Base-by-base conservation (phyloP, 1,140 invertebrate species). In the Camponotus pennsylvanicus region DNA sequence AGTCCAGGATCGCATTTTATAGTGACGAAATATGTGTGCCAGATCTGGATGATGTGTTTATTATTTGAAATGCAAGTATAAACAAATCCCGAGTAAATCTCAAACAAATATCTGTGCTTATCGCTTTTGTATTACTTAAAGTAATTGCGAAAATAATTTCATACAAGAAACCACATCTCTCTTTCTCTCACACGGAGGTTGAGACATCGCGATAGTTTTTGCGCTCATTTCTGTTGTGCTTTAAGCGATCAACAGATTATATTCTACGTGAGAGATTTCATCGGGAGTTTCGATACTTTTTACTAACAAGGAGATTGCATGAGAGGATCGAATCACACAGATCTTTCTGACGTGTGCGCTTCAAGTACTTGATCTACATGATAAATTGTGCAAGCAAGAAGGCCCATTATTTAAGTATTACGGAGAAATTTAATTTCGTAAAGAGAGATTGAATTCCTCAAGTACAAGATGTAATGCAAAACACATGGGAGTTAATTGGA, bases 341-440 rank as follows among this genome's bases (percentile, higher is more conserved):
- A 69, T 79, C 64, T 55, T 67, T 21, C 32, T 66, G 7, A 64
- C 63, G 45, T 55, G 45, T 64, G 45, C 69, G 18, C 77, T 40
- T 13, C 21, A 79, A 13, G 34, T 79, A 27, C 21, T 79, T 79
- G 67, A 79, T 67, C 80, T 40, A 42, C 34, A 27, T 73, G 32
- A 27, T 49, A 76, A 21, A 57, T 21, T 75, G 18, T 49, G 57
- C 71, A 77, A 49, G 15, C 18, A 37, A 84, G 32, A 49, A 64
- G 40, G 18, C 21, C 32, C 42, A 73, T 73, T 84, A 75, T 76
- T 64, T 73, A 84, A 76, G 80, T 75, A 55, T 73, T 34, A 84
- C 42, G 27, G 80, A 76, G 69, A 84, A 84, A 76, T 64, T 84
- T 76, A 45, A 61, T 64, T 13, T 18, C 2, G 40, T 3, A 37